Base-by-base conservation (phyloP, 2,113 vertebrate genomes). In the Corythoichthys intestinalis region DNA sequence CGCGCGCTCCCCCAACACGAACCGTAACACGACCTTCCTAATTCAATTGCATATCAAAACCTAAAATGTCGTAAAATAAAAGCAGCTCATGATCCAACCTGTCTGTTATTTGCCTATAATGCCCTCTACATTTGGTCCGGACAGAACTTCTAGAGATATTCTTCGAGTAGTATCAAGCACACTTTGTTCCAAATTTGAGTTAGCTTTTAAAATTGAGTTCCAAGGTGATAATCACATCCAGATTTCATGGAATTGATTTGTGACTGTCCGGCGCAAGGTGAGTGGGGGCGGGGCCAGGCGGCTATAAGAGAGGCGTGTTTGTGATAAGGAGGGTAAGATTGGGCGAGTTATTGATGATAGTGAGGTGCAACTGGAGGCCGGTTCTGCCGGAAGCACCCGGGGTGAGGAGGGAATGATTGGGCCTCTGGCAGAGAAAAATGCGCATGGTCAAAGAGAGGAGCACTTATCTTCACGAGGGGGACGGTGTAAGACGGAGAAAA, bases 371-470 rank as follows among this genome's bases (percentile, higher is more conserved):
- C 17, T 62, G 52, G 4, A 2, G 69, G 81, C 88, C 80, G 89
- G 80, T 63, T 28, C 59, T 14, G 73, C 81, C 65, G 89, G 86
- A 87, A 87, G 77, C 68, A 78, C 82, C 90, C 85, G 72, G 0
- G 11, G 78, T 58, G 56, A 58, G 56, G 34, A 8, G 41, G 59
- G 59, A 38, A 15, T n/a, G 92, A 91, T 93, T 90, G 89, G 70
- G 68, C 0, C 0, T 0, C 81, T 92, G 90, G 92, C 92, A 93
- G 89, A 92, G 92, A 93, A 91, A 91, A 93, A 91, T 90, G 92
- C 54, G 12, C 13, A 14, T 15, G 84, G 73, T 61, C 69, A 78
- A 77, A 67, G 68, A 70, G 88, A 88, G 50, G 73, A 69, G 77
- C 76, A 88, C 88, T 90, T 86, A 90, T 88, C 89, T 90, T 87